phyloP scores from a whole-genome alignment of 1,140 invertebrate species.

The Lordiphosa clarofinis region DNA sequence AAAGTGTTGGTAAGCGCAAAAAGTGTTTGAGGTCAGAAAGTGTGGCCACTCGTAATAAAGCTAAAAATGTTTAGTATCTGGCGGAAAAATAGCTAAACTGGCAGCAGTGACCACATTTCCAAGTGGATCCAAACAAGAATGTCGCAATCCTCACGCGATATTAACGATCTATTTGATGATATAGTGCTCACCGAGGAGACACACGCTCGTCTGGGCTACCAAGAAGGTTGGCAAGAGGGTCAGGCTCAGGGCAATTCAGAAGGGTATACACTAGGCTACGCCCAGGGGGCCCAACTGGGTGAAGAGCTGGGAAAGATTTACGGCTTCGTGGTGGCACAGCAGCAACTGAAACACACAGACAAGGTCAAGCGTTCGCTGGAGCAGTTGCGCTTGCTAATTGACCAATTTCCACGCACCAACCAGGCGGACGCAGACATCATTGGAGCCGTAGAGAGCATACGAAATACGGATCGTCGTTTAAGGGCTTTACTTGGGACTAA shows the following conservation, averaged over 20 bases:
- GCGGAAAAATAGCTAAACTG: too few species aligned
- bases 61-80: too few species aligned
- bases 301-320: slow-evolving; percentile 84
- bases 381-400: slow-evolving; percentile 82
- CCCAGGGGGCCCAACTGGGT: slow-evolving; percentile 84
- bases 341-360: slow-evolving; percentile 49
- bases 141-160: slow-evolving; percentile 79
- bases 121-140: slow-evolving; percentile 19
- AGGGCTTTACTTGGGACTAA: slow-evolving; percentile 83
- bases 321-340: slow-evolving; percentile 78
- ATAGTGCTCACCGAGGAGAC: slow-evolving; percentile 83
- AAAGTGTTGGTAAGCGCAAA: too few species aligned
- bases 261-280: slow-evolving; percentile 84
- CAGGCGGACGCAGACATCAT: slow-evolving; percentile 84
- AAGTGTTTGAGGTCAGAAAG: too few species aligned
- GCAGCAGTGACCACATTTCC: too few species aligned
- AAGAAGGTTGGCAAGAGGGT: slow-evolving; percentile 83
- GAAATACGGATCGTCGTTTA: slow-evolving; percentile 85
- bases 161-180: slow-evolving; percentile 84
- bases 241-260: slow-evolving; percentile 82
- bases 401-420: slow-evolving; percentile 85
- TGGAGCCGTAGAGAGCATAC: slow-evolving; percentile 82
- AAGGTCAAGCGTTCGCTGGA: slow-evolving; percentile 81
- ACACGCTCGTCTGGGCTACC: slow-evolving; percentile 81
- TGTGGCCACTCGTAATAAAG: too few species aligned